These are phyloP conservation scores for Dryococelus australis DNA, from an alignment of 2,888 invertebrate genomes.

Conservation along the genomic window DNA sequence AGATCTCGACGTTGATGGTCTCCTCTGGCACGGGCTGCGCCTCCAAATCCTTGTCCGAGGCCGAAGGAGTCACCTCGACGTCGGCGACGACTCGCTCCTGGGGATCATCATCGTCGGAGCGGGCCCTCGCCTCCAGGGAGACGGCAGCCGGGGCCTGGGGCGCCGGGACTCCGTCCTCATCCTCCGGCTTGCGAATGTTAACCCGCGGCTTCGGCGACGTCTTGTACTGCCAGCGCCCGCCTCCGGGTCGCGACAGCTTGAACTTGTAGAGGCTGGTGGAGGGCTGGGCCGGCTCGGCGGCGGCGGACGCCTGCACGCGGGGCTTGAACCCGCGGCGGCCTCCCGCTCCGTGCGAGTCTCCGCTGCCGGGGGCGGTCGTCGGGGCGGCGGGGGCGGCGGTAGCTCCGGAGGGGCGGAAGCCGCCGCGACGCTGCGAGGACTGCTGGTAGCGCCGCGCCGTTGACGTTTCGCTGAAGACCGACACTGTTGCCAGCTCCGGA, in stretches of 20 bases:
- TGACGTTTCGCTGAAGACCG: constrained; percentile 70
- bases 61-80: constrained; percentile 61
- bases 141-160: constrained; percentile 43
- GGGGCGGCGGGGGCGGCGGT: constrained; percentile 54
- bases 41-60: constrained; percentile 40
- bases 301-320: constrained; percentile 52
- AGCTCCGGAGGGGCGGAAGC: constrained; percentile 52
- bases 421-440: constrained; percentile 54
- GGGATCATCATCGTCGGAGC: constrained; percentile 52
- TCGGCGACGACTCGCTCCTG: constrained; percentile 64
- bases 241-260: constrained; percentile 74
- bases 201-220: constrained; percentile 88
- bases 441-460: constrained; percentile 49
- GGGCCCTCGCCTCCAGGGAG: neutral
- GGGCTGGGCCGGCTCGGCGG: constrained; percentile 56
- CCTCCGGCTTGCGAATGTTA: constrained; percentile 62
- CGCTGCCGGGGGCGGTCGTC: constrained; percentile 28
- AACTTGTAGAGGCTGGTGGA: constrained; percentile 78
- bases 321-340: constrained; percentile 73
- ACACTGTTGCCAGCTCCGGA: constrained; percentile 70
- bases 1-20: constrained; percentile 87
- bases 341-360: constrained; percentile 40
- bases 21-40: constrained; percentile 66
- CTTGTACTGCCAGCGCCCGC: constrained; percentile 89
- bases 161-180: constrained; percentile 35